Evolutionary conservation across 2,113 vertebrate genomes (phyloP).

Genomic region (Eurypyga helias): DNA sequence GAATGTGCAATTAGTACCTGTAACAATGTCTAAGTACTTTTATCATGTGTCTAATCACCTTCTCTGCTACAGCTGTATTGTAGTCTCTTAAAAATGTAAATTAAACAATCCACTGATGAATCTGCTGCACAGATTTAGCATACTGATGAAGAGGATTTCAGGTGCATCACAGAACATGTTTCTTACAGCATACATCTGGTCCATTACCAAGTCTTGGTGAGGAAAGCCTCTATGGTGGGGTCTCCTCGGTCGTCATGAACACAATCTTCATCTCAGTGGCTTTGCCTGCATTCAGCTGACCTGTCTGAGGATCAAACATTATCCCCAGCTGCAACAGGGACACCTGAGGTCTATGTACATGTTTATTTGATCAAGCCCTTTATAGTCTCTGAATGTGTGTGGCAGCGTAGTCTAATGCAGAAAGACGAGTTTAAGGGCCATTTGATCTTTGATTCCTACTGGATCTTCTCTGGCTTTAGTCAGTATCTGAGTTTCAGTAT

Average conservation of each 20-base stretch:
- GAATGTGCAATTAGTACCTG: neutral
- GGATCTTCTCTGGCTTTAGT: neutral
- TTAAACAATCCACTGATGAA: neutral
- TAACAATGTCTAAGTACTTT: neutral
- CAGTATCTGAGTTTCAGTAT: neutral
- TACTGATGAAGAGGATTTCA: neutral
- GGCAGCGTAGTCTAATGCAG: neutral
- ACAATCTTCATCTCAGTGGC: neutral
- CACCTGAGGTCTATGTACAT: neutral
- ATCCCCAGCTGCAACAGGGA: neutral
- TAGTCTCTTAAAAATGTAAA: neutral
- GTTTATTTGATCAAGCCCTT: neutral
- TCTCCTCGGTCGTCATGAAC: neutral
- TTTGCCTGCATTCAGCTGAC: neutral
- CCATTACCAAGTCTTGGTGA: rapidly evolving
- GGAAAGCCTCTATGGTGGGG: neutral
- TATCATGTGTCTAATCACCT: neutral
- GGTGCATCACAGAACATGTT: neutral
- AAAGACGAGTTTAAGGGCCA: neutral
- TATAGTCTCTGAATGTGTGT: neutral
- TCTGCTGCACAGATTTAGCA: neutral
- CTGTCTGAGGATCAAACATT: neutral
- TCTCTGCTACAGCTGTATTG: neutral
- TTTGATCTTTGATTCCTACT: neutral
- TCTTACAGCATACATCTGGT: neutral